Conservation (phyloP, 2,113 vertebrate species). For the Anthoscopus minutus region DNA sequence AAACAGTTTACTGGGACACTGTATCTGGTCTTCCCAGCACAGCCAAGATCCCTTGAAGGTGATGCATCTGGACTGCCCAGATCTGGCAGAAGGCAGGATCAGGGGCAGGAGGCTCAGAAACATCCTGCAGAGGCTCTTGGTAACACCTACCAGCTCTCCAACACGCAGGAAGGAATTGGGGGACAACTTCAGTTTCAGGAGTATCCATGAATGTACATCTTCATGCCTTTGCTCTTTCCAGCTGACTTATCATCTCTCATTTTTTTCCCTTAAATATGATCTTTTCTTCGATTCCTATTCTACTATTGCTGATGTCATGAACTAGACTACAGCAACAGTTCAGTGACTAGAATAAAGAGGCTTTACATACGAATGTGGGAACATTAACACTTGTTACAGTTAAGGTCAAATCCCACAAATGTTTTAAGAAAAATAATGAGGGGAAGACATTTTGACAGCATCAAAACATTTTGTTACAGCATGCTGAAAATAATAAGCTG, state of each 20-base stretch:
- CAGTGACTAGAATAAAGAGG: background rate
- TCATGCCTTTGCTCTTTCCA: background rate
- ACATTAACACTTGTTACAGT: background rate
- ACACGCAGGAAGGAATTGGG: rapidly evolving
- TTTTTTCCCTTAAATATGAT: background rate
- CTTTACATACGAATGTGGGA: background rate
- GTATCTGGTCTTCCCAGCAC: background rate
- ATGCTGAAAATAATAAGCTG: background rate
- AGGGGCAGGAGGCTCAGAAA: background rate
- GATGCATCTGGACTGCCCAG: rapidly evolving
- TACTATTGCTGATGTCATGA: background rate
- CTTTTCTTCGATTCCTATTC: background rate
- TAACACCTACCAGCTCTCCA: background rate
- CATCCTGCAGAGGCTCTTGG: background rate
- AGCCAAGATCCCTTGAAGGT: background rate
- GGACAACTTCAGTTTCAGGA: background rate
- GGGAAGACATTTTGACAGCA: background rate
- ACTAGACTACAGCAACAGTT: background rate
- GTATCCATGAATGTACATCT: background rate
- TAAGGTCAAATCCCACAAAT: background rate
- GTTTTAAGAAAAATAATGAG: background rate
- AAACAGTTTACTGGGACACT: background rate
- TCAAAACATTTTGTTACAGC: background rate
- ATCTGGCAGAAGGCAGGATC: background rate
- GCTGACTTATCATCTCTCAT: background rate